phyloP scores from a whole-genome alignment of 2,113 vertebrate species.

The Menidia beryllina region DNA sequence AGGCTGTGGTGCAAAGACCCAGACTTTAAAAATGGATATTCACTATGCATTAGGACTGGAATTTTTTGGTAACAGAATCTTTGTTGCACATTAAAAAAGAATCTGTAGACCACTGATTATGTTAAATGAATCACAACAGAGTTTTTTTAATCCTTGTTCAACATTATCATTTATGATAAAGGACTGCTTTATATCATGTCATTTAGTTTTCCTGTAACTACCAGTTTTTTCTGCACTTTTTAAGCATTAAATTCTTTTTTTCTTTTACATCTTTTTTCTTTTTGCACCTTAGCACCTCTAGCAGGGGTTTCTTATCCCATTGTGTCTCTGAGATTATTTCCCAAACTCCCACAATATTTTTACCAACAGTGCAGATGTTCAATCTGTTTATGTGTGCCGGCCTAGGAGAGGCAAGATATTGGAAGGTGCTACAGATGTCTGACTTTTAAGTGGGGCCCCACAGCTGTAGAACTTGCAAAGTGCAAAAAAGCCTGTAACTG shows the following conservation, averaged over 20 bases:
- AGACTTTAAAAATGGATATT: not conserved
- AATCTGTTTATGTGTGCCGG: slow-evolving; percentile 50
- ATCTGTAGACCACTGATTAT: not conserved
- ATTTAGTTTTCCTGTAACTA: not conserved
- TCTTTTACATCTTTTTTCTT: too few relatives aligned
- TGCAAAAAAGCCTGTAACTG: slow-evolving; percentile 55
- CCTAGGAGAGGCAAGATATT: slow-evolving; percentile 58
- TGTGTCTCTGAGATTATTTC: slow-evolving; percentile 51
- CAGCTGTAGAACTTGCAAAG: slow-evolving; percentile 74
- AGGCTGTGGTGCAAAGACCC: too few relatives aligned
- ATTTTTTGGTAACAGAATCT: slow-evolving; percentile 8
- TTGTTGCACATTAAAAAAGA: not conserved
- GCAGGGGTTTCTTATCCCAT: slow-evolving; percentile 39
- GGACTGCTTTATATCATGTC: not conserved
- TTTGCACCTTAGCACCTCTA: slow-evolving; percentile 11
- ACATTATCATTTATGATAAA: not conserved
- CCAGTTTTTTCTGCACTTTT: not conserved
- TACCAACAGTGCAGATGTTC: slow-evolving; percentile 62
- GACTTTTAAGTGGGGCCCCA: slow-evolving; percentile 45
- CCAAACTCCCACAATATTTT: slow-evolving; percentile 63
- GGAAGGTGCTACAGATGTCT: slow-evolving; percentile 77
- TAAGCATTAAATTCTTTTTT: too few relatives aligned
- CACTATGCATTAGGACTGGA: not conserved
- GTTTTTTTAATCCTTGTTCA: not conserved
- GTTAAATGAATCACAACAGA: not conserved